A percentile compares a stretch with the other conserved stretches of the same genome.
These are phyloP conservation scores for Platycheirus albimanus DNA, from an alignment of 2,888 invertebrate genomes.

Conservation along the genomic window DNA sequence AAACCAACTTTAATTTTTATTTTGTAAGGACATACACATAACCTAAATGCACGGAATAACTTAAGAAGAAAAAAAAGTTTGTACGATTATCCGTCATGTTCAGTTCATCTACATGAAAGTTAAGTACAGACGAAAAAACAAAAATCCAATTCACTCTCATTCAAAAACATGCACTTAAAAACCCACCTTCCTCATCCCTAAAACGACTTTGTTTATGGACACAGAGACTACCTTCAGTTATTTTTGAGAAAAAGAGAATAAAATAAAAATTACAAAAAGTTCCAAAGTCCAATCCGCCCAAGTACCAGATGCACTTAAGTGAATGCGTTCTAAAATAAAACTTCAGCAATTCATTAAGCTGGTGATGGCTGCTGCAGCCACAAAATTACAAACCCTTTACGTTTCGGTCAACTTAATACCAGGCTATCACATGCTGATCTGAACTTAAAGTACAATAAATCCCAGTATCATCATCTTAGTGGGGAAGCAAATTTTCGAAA, in stretches of 20 bases:
- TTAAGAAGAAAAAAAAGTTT: constrained; percentile 8
- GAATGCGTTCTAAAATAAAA: constrained; percentile 67
- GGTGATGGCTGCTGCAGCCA: constrained; percentile 54
- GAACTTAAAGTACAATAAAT: constrained; percentile 63
- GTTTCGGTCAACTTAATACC: constrained; percentile 25
- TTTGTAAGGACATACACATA: no score
- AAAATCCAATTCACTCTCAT: constrained; percentile 33
- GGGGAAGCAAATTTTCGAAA: constrained; percentile 36
- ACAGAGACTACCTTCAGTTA: neutral
- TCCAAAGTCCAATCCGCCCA: constrained; percentile 49
- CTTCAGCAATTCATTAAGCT: constrained; percentile 67
- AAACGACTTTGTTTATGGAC: no score
- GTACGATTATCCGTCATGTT: constrained; percentile 25
- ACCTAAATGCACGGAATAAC: constrained; percentile 22
- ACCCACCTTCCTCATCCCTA: neutral
- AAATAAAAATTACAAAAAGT: constrained; percentile 54
- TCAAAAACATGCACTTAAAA: constrained; percentile 61
- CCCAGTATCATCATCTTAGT: constrained; percentile 34
- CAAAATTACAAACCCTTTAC: constrained; percentile 44
- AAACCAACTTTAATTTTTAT: no score
- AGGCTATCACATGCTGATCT: constrained; percentile 51
- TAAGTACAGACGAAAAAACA: constrained; percentile 1
- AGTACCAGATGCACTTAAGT: constrained; percentile 71
- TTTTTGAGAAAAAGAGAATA: constrained; percentile 3
- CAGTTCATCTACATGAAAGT: constrained; percentile 12